These are phyloP conservation scores for Suricata suricatta DNA, from an alignment of 2,113 vertebrate species.

Conservation along the genomic window DNA sequence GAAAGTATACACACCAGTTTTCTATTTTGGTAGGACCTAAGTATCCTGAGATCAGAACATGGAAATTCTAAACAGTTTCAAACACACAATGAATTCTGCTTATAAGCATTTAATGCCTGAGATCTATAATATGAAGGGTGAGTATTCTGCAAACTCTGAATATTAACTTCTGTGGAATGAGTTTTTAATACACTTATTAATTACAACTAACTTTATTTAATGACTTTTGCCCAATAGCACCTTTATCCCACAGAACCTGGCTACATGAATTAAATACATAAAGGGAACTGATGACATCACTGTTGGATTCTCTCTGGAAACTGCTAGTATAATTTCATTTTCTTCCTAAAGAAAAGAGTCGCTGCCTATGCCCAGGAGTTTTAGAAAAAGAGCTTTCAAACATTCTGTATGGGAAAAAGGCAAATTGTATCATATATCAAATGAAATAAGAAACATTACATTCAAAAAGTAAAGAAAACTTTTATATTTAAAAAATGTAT, in stretches of 20 bases:
- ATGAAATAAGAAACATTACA: constrained; percentile 1
- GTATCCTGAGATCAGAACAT: not conserved
- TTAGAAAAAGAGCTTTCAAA: constrained; percentile 38
- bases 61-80: not conserved
- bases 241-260: constrained; percentile 27
- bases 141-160: not conserved
- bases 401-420: not conserved
- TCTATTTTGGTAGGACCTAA: not conserved
- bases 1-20: not conserved
- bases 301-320: constrained; percentile 12
- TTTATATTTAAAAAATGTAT: not conserved
- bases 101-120: constrained; percentile 14
- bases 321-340: constrained; percentile 20
- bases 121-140: not conserved
- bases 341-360: constrained; percentile 30
- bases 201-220: not conserved
- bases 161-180: not conserved
- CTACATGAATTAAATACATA: not conserved
- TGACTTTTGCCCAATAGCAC: constrained; percentile 11
- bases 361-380: not conserved
- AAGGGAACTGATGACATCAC: not conserved
- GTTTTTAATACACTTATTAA: not conserved
- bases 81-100: not conserved
- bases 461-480: constrained; percentile 32
- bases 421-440: not conserved